These are phyloP conservation scores for Drosophila nigritarsus DNA, from an alignment of 2,888 invertebrate species.

Conservation along the genomic window DNA sequence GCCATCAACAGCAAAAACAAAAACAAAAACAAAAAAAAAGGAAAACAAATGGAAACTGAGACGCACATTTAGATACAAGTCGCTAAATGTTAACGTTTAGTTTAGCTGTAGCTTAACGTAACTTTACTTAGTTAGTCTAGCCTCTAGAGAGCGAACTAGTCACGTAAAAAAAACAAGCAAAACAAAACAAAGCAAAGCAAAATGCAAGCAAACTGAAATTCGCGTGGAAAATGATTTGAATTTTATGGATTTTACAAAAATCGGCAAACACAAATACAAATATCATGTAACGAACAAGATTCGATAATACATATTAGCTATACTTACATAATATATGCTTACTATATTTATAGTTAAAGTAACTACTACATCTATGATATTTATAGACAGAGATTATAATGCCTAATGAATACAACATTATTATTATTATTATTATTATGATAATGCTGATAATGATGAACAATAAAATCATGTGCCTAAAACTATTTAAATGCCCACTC, in stretches of 20 bases:
- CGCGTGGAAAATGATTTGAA: slow-evolving; percentile 59
- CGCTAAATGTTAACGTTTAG: slow-evolving; percentile 72
- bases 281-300: slow-evolving; percentile 54
- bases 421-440: slow-evolving; percentile 3
- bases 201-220: slow-evolving; percentile 45
- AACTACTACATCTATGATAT: slow-evolving; percentile 52
- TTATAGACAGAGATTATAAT: slow-evolving; percentile 71
- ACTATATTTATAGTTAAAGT: slow-evolving; percentile 48
- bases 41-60: slow-evolving; percentile 47
- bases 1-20: slow-evolving; percentile 47
- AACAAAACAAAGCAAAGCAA: slow-evolving; percentile 13
- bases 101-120: slow-evolving; percentile 51
- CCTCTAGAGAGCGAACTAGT: slow-evolving; percentile 70
- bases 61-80: slow-evolving; percentile 69
- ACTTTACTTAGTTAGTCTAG: slow-evolving; percentile 47
- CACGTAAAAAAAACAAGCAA: slow-evolving; percentile 68
- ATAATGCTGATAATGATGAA: slow-evolving; percentile 45
- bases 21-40: background rate
- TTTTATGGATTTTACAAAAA: slow-evolving; percentile 78
- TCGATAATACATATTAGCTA: slow-evolving; percentile 54
- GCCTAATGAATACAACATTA: slow-evolving; percentile 57
- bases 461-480: slow-evolving; percentile 70
- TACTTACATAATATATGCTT: slow-evolving; percentile 25
- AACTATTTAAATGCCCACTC: slow-evolving; percentile 48
- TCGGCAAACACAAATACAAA: slow-evolving; percentile 49